Conservation (phyloP, 2,797 vertebrate genomes). For the Craterocephalus amniculus region DNA sequence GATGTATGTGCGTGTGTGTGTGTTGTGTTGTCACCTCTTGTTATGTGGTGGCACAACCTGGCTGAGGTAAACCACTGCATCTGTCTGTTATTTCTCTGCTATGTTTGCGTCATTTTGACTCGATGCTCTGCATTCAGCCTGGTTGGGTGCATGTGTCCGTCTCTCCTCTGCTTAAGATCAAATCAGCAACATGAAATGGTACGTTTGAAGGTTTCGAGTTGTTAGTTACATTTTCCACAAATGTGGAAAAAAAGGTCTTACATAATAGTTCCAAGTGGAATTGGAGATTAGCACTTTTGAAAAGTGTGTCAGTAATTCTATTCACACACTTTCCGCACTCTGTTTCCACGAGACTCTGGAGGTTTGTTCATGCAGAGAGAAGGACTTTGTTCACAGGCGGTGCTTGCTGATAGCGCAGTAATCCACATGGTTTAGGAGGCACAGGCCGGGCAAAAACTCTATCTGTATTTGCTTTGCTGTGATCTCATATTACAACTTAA, state of each 20-base stretch:
- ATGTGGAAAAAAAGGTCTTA: constrained; percentile 28
- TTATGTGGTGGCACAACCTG: not conserved
- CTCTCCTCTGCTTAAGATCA: not conserved
- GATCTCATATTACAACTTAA: constrained; percentile 36
- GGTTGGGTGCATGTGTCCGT: not conserved
- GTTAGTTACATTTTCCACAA: constrained; percentile 20
- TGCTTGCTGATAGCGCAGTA: constrained; percentile 36
- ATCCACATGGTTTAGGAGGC: constrained; percentile 50
- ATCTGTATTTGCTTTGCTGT: constrained; percentile 43
- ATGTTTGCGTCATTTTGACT: not conserved
- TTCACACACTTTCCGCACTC: constrained; percentile 63
- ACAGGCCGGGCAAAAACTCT: constrained; percentile 17
- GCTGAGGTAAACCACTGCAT: not conserved
- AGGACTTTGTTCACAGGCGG: constrained; percentile 66
- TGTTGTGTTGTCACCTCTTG: not conserved
- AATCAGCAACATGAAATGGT: not conserved
- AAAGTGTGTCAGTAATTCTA: constrained; percentile 76
- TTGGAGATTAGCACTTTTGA: constrained; percentile 61
- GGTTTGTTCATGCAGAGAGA: constrained; percentile 54
- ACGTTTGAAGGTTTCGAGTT: not conserved
- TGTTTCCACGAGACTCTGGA: constrained; percentile 58
- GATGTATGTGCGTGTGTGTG: not conserved
- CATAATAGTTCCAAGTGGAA: constrained; percentile 58
- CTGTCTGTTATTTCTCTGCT: not conserved
- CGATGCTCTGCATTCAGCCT: not conserved